Evolutionary conservation across 64 coral and sea anemone genomes (phyloP).

Genomic region (Stichodactyla helianthus): DNA sequence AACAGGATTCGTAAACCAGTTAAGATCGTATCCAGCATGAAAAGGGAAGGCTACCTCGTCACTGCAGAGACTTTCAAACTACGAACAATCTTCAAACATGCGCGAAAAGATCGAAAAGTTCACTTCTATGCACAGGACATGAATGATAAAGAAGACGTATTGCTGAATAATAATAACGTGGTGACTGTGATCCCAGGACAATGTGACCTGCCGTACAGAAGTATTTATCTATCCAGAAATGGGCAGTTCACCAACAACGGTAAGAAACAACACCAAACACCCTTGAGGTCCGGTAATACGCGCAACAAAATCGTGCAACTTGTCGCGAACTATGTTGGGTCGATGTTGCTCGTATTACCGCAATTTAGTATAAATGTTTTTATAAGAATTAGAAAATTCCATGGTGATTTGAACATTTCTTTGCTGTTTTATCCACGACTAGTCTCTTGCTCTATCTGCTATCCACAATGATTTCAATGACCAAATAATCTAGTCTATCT

Average conservation of each 20-base stretch:
- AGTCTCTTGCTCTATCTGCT: no score
- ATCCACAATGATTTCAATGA: no score
- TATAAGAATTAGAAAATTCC: no score
- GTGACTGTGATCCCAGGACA: slow-evolving; percentile 67
- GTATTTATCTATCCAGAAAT: slow-evolving; percentile 50
- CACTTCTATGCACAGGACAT: slow-evolving; percentile 89
- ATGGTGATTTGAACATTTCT: no score
- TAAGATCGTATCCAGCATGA: slow-evolving; percentile 88
- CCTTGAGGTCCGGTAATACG: no score
- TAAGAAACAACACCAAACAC: neutral
- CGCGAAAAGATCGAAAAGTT: slow-evolving; percentile 85
- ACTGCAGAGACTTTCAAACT: slow-evolving; percentile 94
- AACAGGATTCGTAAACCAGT: slow-evolving; percentile 87
- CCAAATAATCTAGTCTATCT: no score
- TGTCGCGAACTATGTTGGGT: no score
- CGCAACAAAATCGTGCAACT: no score
- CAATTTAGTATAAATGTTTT: no score
- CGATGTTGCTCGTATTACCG: no score
- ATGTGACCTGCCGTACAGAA: slow-evolving; percentile 63
- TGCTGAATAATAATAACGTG: slow-evolving; percentile 76
- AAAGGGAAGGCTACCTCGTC: slow-evolving; percentile 81
- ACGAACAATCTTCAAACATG: slow-evolving; percentile 94
- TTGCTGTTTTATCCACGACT: no score
- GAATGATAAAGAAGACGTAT: slow-evolving; percentile 59
- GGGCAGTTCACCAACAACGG: slow-evolving; percentile 39